These are phyloP conservation scores for Pagetopsis macropterus DNA, from an alignment of 2,797 vertebrate species.

Conservation along the genomic window DNA sequence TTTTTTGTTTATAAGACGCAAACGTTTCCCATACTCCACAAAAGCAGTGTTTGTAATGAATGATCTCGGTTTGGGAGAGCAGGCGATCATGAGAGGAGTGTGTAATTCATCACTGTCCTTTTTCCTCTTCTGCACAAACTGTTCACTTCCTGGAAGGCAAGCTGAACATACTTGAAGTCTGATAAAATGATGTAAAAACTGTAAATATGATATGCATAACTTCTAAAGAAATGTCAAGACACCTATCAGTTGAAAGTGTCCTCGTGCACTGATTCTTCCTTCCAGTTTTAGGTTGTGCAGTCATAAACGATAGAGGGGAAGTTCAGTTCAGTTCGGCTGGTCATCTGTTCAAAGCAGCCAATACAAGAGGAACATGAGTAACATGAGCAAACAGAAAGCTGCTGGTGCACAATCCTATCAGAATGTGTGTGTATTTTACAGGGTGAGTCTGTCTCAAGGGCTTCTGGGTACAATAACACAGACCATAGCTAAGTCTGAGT, in stretches of 20 bases:
- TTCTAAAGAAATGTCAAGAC: background rate
- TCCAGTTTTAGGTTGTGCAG: slow-evolving; percentile 16
- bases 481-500: slow-evolving; percentile 29
- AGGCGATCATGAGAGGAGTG: background rate
- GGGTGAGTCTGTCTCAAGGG: slow-evolving; percentile 70
- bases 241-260: too few relatives aligned
- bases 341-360: slow-evolving; percentile 21
- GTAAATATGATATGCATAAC: background rate
- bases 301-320: slow-evolving; percentile 18
- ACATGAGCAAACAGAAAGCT: slow-evolving; percentile 60
- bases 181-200: background rate
- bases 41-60: background rate
- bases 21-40: background rate
- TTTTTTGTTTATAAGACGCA: background rate
- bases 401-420: slow-evolving; percentile 66
- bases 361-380: slow-evolving; percentile 43
- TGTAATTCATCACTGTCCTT: slow-evolving; percentile 13
- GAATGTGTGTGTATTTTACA: slow-evolving; percentile 57
- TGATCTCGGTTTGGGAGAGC: background rate
- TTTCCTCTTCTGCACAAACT: slow-evolving; percentile 6
- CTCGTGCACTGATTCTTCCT: slow-evolving; percentile 18
- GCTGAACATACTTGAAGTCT: background rate
- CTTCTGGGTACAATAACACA: slow-evolving; percentile 48
- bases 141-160: background rate
- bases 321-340: slow-evolving; percentile 9